Percentiles rank a stretch among this genome's conserved stretches.
These are phyloP conservation scores for Acanthosepion pharaonis DNA, from an alignment of 2,888 invertebrate genomes.

Conservation along the genomic window DNA sequence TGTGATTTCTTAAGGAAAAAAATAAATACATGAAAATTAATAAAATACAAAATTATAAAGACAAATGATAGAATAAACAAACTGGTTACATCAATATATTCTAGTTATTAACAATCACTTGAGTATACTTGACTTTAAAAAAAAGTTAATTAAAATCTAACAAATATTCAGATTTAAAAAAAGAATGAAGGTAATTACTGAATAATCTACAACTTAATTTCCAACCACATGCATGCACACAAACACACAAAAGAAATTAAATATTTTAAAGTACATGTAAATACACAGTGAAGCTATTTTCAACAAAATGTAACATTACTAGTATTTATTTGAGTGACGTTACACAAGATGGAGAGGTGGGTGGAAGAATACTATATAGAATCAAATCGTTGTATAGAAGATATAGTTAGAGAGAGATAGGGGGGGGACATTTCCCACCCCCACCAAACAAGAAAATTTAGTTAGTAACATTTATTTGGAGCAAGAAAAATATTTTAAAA, in stretches of 20 bases:
- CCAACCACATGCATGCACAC: no score
- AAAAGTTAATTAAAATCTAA: no score
- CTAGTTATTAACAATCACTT: no score
- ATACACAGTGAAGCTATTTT: not conserved
- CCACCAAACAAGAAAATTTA: not conserved
- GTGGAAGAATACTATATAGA: not conserved
- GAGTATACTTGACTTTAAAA: no score
- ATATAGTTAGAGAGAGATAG: not conserved
- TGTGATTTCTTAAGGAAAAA: no score
- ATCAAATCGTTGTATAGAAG: constrained; percentile 9
- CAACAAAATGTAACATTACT: not conserved
- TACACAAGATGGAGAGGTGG: not conserved
- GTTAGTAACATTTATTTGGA: not conserved
- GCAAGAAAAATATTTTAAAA: not conserved
- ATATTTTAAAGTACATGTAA: no score
- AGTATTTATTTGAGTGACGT: not conserved
- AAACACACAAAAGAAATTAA: no score
- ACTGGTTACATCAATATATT: no score
- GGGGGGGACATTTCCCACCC: not conserved
- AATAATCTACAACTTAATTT: no score
- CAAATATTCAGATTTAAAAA: no score
- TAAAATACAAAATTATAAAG: not conserved
- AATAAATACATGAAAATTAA: no score
- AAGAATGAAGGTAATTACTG: no score
- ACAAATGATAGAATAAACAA: not conserved